Conservation (phyloP, 2,888 invertebrate species). For the Tipula vernalis region DNA sequence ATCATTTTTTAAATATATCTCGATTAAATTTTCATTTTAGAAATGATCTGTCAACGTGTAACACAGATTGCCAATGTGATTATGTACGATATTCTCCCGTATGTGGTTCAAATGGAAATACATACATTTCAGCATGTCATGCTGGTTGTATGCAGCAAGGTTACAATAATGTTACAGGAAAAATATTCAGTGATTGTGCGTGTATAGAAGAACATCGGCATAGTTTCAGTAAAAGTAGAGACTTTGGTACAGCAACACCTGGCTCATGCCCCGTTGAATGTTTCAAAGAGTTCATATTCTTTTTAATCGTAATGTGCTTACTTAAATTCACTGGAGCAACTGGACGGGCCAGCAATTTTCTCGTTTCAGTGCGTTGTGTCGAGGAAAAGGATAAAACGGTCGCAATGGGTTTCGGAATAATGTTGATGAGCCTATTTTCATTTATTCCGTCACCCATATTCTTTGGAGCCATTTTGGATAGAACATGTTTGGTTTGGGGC, state of each 20-base stretch:
- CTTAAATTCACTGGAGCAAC: conserved; percentile 46
- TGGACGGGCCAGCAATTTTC: conserved; percentile 48
- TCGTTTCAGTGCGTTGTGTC: conserved; percentile 51
- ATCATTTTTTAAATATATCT: no score
- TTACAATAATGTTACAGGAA: neutral
- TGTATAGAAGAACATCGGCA: conserved; percentile 4
- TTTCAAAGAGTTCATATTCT: conserved; percentile 41
- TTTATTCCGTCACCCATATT: conserved; percentile 67
- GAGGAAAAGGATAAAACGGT: conserved; percentile 60
- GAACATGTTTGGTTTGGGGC: conserved; percentile 58
- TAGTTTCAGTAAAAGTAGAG: neutral
- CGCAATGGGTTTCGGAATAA: conserved; percentile 56
- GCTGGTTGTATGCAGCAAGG: conserved; percentile 49
- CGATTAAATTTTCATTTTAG: neutral
- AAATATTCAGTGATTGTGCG: conserved; percentile 13
- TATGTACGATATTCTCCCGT: conserved; percentile 62
- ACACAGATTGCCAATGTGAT: conserved; percentile 52
- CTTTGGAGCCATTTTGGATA: conserved; percentile 53
- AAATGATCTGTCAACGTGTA: conserved; percentile 36
- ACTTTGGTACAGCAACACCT: conserved; percentile 35
- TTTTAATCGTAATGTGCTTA: conserved; percentile 42
- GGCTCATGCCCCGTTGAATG: conserved; percentile 47
- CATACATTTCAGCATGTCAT: conserved; percentile 68
- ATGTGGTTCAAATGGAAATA: conserved; percentile 49
- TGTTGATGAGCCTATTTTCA: conserved; percentile 54